A percentile compares a stretch with the other conserved stretches of the same genome.
Conservation (phyloP, 2,113 vertebrate genomes). For the Chionomys nivalis region DNA sequence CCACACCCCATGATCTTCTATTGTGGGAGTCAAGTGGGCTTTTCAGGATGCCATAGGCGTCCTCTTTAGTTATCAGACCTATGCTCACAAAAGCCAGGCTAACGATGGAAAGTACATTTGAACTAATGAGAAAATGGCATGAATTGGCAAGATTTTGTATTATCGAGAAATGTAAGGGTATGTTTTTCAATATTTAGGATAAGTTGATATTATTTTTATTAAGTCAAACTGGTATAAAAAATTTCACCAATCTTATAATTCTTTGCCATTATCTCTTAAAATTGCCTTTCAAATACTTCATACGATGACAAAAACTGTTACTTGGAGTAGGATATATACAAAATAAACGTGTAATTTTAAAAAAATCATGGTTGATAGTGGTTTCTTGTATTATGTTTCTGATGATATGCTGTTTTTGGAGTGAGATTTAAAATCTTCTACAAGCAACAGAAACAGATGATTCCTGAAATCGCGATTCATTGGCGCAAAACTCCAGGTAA, state of each 20-base stretch:
- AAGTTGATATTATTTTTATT: neutral
- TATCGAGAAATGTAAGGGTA: neutral
- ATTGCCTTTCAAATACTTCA: constrained; percentile 54
- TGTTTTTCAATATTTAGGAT: neutral
- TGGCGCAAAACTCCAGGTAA: neutral
- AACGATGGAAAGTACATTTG: neutral
- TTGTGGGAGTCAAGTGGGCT: constrained; percentile 29
- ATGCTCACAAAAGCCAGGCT: neutral
- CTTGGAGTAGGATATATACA: neutral
- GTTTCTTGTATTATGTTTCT: constrained; percentile 33
- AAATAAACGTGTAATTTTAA: constrained; percentile 43
- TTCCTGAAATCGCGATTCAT: neutral
- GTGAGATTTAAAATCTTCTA: constrained; percentile 12
- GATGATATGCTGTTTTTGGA: neutral
- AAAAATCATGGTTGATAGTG: neutral
- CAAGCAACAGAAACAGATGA: neutral
- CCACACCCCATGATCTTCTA: constrained; percentile 61
- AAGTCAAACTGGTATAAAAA: neutral
- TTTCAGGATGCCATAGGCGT: constrained; percentile 11
- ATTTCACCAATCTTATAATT: neutral
- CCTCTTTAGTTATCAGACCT: neutral
- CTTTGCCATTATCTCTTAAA: neutral
- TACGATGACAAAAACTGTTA: constrained; percentile 28
- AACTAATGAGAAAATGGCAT: neutral
- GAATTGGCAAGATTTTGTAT: neutral